Base-by-base conservation (phyloP, 2,888 invertebrate species). In the Rhamnusium bicolor region DNA sequence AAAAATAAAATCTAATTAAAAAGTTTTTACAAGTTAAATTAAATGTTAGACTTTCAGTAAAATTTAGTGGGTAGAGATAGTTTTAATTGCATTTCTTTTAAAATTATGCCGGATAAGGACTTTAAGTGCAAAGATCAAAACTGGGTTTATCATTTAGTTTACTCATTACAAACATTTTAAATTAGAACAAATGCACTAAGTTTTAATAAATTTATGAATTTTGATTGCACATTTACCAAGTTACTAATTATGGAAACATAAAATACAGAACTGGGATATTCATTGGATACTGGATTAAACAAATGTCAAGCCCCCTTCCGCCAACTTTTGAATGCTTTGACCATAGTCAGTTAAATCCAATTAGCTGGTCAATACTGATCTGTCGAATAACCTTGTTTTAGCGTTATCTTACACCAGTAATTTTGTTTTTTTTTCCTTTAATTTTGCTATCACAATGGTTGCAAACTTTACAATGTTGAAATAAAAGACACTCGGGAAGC, bases 1-100 rank as follows among this genome's bases (percentile, higher is more conserved):
- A 63, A n/a, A 62, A 49, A 53, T 65, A 65, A 65, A 53, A 65
- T 24, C 53, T 32, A 67, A 67, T 67, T 67, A 67, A 67, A 67
- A 67, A 12, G 32, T 66, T 67, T 24, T 16, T 67, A 12, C 8
- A 65, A 65, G 19, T 65, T 65, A 65, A 67, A 56, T 29, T 56
- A 46, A 24, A 40, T 46, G 46, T 27, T 53, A 32, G 53, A 18
- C 53, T 67, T 40, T 24, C 29, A 12, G 40, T 46, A 7, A 27
- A 67, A 67, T 67, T 40, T 46, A 67, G 32, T 51, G 53, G 53
- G 53, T 49, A 63, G 53, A 32, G 10, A 65, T 67, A 67, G 67
- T 56, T 56, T 67, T 67, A 54, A 67, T 67, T 67, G 18, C 67
- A 24, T 46, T 67, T 40, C 67, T 46, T 66, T 67, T 40, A 56